phyloP scores from a whole-genome alignment of 1,140 invertebrate species.

The Maniola jurtina region DNA sequence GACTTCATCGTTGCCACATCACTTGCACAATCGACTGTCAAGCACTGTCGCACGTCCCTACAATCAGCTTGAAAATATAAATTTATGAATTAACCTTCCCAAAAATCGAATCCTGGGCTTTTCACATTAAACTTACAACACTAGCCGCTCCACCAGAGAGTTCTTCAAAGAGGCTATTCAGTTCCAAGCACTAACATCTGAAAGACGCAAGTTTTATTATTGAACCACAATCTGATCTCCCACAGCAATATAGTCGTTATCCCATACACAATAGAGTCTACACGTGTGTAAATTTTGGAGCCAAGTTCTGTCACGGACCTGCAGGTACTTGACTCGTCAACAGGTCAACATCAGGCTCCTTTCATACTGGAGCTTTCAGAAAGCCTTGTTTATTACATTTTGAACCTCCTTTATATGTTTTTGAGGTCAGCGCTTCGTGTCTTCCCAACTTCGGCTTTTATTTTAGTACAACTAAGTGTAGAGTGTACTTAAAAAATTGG shows the following conservation, averaged over 20 bases:
- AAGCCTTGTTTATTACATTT: slow-evolving; percentile 2
- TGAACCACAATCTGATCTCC: background rate
- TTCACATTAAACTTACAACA: background rate
- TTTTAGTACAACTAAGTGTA: too few relatives aligned
- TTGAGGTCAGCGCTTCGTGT: background rate
- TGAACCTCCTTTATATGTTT: background rate
- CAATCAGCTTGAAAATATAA: too few relatives aligned
- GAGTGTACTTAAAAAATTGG: too few relatives aligned
- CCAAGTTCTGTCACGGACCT: background rate
- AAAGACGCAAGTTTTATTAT: background rate
- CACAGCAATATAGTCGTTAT: background rate
- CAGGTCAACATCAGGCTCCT: background rate
- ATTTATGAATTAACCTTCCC: background rate
- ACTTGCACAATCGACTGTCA: too few relatives aligned
- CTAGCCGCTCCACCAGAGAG: background rate
- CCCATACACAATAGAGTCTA: background rate
- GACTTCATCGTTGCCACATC: too few relatives aligned
- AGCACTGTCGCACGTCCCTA: too few relatives aligned
- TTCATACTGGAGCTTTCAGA: background rate
- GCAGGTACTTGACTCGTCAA: background rate
- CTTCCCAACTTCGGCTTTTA: background rate
- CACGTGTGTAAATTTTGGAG: background rate
- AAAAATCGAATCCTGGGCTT: background rate
- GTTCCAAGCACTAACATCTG: background rate
- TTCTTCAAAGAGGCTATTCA: background rate